These are phyloP conservation scores for Amitus sp. DNA, from an alignment of 2,888 invertebrate genomes.

Conservation along the genomic window DNA sequence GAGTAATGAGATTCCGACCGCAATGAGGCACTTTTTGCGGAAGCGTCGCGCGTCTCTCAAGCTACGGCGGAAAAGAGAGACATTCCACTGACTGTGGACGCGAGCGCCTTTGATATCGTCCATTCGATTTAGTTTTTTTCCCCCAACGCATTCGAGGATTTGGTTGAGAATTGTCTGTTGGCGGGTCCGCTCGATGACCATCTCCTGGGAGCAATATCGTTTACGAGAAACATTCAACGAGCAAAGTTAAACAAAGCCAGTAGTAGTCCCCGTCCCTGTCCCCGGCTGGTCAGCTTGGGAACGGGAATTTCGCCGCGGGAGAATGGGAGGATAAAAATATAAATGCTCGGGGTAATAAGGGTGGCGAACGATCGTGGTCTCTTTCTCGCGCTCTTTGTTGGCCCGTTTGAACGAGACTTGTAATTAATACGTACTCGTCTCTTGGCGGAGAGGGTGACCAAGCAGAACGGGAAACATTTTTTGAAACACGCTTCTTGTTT, in stretches of 20 bases:
- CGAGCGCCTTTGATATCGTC: not conserved
- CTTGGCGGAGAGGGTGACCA: conserved; percentile 40
- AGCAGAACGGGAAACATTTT: conserved; percentile 38
- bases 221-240: conserved; percentile 59
- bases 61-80: conserved; percentile 1
- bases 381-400: conserved; percentile 43
- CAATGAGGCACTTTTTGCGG: conserved; percentile 50
- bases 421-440: conserved; percentile 64
- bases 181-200: conserved; percentile 34
- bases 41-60: conserved; percentile 23
- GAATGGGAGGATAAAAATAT: conserved; percentile 38
- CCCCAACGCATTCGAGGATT: conserved; percentile 14
- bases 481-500: conserved; percentile 40
- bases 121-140: not conserved
- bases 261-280: too few species aligned
- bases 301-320: conserved; percentile 30
- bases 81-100: too few species aligned
- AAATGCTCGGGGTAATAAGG: conserved; percentile 52
- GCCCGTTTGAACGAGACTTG: conserved; percentile 63
- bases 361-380: conserved; percentile 46
- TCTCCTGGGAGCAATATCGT: conserved; percentile 61
- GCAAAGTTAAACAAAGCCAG: conserved; percentile 64
- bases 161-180: conserved; percentile 20
- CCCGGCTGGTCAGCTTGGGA: too few species aligned
- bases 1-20: conserved; percentile 56